Conservation (phyloP, 2,113 vertebrate genomes). For the Rhabdornis inornatus region DNA sequence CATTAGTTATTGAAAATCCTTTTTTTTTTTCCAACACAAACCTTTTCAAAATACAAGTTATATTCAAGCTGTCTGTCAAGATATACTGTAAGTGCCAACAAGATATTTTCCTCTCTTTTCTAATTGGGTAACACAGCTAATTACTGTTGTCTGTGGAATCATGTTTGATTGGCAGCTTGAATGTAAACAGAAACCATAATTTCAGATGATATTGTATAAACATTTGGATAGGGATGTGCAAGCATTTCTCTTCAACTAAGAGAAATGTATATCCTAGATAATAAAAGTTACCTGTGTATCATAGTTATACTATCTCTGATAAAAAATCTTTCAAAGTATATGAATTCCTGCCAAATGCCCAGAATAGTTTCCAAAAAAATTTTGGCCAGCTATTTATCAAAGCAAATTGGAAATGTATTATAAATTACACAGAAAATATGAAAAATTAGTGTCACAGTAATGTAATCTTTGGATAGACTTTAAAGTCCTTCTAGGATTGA, state of each 20-base stretch:
- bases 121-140: constrained; percentile 72
- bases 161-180: constrained; percentile 57
- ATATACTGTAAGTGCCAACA: constrained; percentile 62
- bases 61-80: constrained; percentile 71
- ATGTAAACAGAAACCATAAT: constrained; percentile 52
- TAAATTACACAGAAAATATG: constrained; percentile 60
- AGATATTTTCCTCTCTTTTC: constrained; percentile 68
- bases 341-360: constrained; percentile 20
- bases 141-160: constrained; percentile 64
- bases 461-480: constrained; percentile 56
- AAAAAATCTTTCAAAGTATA: neutral
- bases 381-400: constrained; percentile 34
- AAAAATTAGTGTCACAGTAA: constrained; percentile 54
- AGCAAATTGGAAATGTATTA: constrained; percentile 51
- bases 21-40: neutral
- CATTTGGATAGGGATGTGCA: constrained; percentile 32
- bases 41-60: constrained; percentile 48
- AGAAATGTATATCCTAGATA: constrained; percentile 22
- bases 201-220: constrained; percentile 55
- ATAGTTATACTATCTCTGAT: neutral
- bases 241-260: neutral
- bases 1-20: constrained; percentile 24
- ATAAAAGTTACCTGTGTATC: constrained; percentile 51
- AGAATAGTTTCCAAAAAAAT: constrained; percentile 6
- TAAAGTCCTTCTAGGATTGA: constrained; percentile 56